These are phyloP conservation scores for Brachyptera risi DNA, from an alignment of 2,888 invertebrate genomes.

Conservation along the genomic window DNA sequence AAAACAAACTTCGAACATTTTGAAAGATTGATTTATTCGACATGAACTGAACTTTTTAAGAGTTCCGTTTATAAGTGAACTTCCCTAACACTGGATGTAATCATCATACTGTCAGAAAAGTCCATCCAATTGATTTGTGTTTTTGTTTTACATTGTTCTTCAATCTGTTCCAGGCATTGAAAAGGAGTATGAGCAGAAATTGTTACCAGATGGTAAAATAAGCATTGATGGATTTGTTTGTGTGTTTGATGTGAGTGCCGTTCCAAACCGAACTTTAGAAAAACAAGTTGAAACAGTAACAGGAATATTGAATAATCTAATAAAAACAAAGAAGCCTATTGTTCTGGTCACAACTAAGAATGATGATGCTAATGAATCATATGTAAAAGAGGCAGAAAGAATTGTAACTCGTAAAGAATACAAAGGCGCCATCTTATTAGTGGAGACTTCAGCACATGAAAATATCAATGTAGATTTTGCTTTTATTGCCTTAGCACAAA, in stretches of 20 bases:
- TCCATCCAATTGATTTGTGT: too few relatives aligned
- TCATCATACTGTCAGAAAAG: too few relatives aligned
- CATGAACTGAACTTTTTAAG: too few relatives aligned
- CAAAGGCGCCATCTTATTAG: constrained; percentile 79
- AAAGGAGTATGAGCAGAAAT: constrained; percentile 92
- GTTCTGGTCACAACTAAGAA: constrained; percentile 94
- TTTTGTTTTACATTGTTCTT: too few relatives aligned
- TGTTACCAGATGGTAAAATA: constrained; percentile 88
- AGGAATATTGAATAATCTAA: constrained; percentile 76
- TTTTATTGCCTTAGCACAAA: constrained; percentile 83
- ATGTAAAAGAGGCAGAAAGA: constrained; percentile 83
- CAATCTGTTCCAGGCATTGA: constrained; percentile 77
- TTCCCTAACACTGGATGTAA: too few relatives aligned
- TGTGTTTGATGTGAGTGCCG: constrained; percentile 92
- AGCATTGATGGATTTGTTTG: constrained; percentile 93
- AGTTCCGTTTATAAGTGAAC: too few relatives aligned
- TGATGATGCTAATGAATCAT: constrained; percentile 85
- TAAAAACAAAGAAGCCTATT: constrained; percentile 93
- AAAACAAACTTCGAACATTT: too few relatives aligned
- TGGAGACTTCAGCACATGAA: constrained; percentile 94
- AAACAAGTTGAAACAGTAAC: constrained; percentile 86
- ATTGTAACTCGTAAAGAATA: constrained; percentile 87
- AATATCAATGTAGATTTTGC: constrained; percentile 95
- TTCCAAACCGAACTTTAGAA: constrained; percentile 86
- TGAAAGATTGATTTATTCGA: too few relatives aligned